Evolutionary conservation across 1,140 invertebrate species (phyloP), one percentile per base, ranked within the genome.

Genomic region (Drosophila micromelanica): DNA sequence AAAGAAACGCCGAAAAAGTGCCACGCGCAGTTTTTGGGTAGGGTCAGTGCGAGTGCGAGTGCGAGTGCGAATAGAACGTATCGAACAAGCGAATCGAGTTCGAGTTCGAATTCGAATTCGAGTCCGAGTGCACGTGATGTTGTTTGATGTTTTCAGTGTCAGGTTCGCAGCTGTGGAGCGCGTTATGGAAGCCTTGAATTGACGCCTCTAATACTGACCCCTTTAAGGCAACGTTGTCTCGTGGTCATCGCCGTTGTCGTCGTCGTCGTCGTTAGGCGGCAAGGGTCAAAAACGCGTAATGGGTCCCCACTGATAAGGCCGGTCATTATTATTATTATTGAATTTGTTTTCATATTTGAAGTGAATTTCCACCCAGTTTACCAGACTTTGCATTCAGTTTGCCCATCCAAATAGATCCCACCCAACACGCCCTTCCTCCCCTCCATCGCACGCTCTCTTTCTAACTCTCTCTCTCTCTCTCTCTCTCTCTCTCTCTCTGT

Each of bases 331-430:
- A 49, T 59, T 56, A 70, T 62, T 81, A 78, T 87, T 79, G 68
- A 87, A 87, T 87, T 76, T 82, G 68, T 82, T 87, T 89, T 87
- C 67, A 76, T 76, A 84, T 72, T 64, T 54, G 5, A 49, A 57
- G 56, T 57, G 8, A 56, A 56, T 54, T 13, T 27, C 48, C 48
- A 57, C 27, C 20, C 17, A 56, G 43, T 43, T 46, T 35, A 45
- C 37, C 43, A 67, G 77, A 65, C 64, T 71, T 64, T 43, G 69
- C 56, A 40, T 56, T 43, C 48, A 56, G 45, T 64, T 76, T 57
- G 59, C 63, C 62, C 59, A 80, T 70, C 38, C 38, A 40, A 35
- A 17, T 35, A 17, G 30, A 30, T 32, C 12, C 23, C 27, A 6
- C 27, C 13, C 6, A 43, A 7, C 35, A 23, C 23, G 9, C 20